These are phyloP conservation scores for Petrosia ficiformis DNA, from an alignment of 37 sponge, comb jelly and placozoan species.

Conservation along the genomic window DNA sequence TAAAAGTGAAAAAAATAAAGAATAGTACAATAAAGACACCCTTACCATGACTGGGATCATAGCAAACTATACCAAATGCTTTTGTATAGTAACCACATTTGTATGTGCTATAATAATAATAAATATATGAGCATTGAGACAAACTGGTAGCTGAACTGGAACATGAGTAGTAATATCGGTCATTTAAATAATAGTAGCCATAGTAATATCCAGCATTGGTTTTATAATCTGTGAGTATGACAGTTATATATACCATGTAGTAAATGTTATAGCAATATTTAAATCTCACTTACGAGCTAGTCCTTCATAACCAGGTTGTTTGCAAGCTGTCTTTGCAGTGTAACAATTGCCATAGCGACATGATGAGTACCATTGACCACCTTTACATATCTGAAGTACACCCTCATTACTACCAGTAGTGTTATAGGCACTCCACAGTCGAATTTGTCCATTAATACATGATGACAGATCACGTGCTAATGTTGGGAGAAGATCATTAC, in stretches of 20 bases:
- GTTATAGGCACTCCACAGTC: not conserved
- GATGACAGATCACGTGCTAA: too few species aligned
- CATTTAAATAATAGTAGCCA: not conserved
- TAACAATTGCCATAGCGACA: not conserved
- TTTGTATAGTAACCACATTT: too few species aligned
- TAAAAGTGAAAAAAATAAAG: too few species aligned
- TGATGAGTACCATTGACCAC: not conserved
- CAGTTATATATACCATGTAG: not conserved
- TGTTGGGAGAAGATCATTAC: too few species aligned
- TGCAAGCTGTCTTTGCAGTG: not conserved
- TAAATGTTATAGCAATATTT: not conserved
- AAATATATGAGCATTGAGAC: too few species aligned
- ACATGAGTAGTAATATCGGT: too few species aligned
- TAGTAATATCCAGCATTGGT: not conserved
- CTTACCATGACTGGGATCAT: too few species aligned
- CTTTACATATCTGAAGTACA: not conserved
- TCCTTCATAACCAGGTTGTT: conserved; percentile 1
- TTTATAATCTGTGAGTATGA: not conserved
- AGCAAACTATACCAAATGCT: too few species aligned
- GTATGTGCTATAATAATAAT: too few species aligned
- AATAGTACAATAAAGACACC: too few species aligned
- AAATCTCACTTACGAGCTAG: not conserved
- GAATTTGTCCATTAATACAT: not conserved
- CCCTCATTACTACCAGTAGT: not conserved
- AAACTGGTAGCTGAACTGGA: too few species aligned